Evolutionary conservation across 2,797 vertebrate species (phyloP).

Genomic region (Hydrocynus forskahlii): DNA sequence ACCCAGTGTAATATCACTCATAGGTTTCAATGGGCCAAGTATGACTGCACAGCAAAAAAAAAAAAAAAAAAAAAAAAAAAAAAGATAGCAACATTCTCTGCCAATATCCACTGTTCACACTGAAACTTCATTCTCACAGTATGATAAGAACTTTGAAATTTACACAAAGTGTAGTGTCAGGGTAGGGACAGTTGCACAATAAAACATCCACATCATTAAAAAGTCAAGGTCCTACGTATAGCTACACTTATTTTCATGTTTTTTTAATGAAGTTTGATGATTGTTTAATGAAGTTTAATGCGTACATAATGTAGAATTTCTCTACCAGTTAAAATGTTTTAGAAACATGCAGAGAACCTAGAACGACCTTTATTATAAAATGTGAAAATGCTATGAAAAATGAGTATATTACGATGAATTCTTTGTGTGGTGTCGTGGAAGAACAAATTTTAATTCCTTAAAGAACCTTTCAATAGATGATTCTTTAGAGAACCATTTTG

Average conservation of each 20-base stretch:
- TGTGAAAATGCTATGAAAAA: no score
- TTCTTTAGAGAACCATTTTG: no score
- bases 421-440: no score
- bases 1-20: conserved; percentile 28
- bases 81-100: not conserved
- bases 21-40: conserved; percentile 4
- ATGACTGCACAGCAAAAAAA: conserved; percentile 9
- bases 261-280: no score
- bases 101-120: not conserved
- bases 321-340: not conserved
- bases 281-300: not conserved
- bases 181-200: not conserved
- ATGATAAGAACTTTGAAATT: not conserved
- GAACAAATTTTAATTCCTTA: no score
- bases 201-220: not conserved
- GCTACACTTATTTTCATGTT: not conserved
- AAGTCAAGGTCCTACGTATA: not conserved
- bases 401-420: no score
- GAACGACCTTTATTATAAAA: no score
- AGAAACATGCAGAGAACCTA: no score
- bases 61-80: conserved; percentile 4
- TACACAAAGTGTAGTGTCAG: not conserved
- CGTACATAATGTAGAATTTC: not conserved
- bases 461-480: no score
- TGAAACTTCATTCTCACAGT: not conserved